Evolutionary conservation across 2,797 vertebrate genomes (phyloP).

Genomic region (Halcyon chelicuti): DNA sequence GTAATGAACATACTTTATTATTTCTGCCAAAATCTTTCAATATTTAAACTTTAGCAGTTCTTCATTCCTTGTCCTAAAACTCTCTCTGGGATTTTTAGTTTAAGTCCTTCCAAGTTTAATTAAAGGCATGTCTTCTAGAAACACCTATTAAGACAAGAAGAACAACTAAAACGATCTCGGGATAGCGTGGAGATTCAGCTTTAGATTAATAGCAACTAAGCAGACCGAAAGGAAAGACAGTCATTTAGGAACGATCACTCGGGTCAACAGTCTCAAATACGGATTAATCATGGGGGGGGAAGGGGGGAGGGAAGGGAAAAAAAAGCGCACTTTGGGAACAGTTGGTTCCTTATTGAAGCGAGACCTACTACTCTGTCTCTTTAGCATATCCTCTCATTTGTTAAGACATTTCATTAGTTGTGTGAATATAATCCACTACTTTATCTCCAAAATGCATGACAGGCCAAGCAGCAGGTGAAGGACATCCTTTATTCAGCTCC

Average conservation of each 20-base stretch:
- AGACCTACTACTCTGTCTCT: background rate
- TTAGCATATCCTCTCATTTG: slow-evolving; percentile 45
- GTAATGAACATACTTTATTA: background rate
- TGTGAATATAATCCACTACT: slow-evolving; percentile 35
- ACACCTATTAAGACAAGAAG: background rate
- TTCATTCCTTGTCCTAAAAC: background rate
- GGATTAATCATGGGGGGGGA: background rate
- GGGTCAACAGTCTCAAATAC: slow-evolving; percentile 37
- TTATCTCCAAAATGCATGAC: slow-evolving; percentile 3
- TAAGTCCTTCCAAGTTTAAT: slow-evolving; percentile 24
- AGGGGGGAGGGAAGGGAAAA: background rate
- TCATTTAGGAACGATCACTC: slow-evolving; percentile 14
- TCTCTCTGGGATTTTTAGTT: background rate
- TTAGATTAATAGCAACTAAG: background rate
- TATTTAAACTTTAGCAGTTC: background rate
- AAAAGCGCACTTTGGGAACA: background rate
- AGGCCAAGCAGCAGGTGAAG: slow-evolving; percentile 38
- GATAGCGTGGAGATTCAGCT: background rate
- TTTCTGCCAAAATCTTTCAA: slow-evolving; percentile 31
- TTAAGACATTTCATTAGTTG: slow-evolving; percentile 36
- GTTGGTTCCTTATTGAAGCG: slow-evolving; percentile 41
- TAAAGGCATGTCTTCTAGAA: slow-evolving; percentile 25
- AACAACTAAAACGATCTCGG: background rate
- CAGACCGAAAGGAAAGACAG: background rate
- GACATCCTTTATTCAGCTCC: slow-evolving; percentile 21